A percentile compares a stretch with the other conserved stretches of the same genome.
phyloP scores from a whole-genome alignment of 2,888 invertebrate genomes.

The Auanema sp. region DNA sequence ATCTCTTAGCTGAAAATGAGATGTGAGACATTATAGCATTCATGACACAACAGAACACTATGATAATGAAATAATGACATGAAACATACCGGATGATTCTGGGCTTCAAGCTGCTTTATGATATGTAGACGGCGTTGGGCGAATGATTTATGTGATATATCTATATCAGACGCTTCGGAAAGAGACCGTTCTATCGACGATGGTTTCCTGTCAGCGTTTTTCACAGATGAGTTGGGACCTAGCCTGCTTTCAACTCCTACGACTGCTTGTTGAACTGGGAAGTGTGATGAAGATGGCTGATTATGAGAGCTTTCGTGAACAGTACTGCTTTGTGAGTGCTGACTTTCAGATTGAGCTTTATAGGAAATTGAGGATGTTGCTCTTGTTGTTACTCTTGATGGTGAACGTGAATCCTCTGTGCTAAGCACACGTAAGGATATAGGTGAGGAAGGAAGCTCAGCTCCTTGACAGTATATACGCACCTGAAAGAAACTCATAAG shows the following conservation, averaged over 20 bases:
- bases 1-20: neutral
- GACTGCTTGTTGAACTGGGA: neutral
- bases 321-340: neutral
- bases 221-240: neutral
- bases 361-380: constrained; percentile 6
- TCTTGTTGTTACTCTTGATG: constrained; percentile 29
- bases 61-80: neutral
- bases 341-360: no score
- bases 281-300: neutral
- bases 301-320: neutral
- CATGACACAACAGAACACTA: neutral
- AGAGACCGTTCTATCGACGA: constrained; percentile 7
- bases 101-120: constrained; percentile 46
- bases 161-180: constrained; percentile 23
- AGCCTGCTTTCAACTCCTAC: neutral
- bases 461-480: constrained; percentile 58
- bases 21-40: neutral
- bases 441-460: constrained; percentile 57
- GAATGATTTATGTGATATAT: constrained; percentile 44
- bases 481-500: no score
- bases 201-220: neutral
- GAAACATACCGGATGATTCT: constrained; percentile 32
- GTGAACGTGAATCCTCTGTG: constrained; percentile 37
- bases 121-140: constrained; percentile 46
- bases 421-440: constrained; percentile 52